phyloP scores from a whole-genome alignment of 2,113 vertebrate species.

The Gasterosteus nipponicus region DNA sequence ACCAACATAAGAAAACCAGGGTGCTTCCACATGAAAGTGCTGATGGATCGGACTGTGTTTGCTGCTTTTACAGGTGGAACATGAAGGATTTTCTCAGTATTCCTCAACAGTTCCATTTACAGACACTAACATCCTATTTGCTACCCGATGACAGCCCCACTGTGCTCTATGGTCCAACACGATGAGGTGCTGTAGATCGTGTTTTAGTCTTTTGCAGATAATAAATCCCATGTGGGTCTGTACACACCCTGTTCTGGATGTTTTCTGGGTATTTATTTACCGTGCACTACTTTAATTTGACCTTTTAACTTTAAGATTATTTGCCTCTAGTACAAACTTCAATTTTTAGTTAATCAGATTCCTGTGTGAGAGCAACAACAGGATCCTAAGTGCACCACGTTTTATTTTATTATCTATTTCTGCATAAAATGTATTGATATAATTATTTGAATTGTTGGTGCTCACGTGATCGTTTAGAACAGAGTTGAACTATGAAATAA shows the following conservation, averaged over 20 bases:
- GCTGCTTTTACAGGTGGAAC: background rate
- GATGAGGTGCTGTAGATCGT: background rate
- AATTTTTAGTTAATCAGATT: background rate
- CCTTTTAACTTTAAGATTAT: background rate
- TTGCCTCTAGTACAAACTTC: background rate
- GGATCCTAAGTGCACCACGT: background rate
- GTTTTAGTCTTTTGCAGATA: constrained; percentile 13
- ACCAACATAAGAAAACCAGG: constrained; percentile 12
- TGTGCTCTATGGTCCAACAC: background rate
- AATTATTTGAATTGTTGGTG: background rate
- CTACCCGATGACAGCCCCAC: background rate
- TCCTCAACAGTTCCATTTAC: constrained; percentile 1
- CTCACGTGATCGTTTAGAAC: background rate
- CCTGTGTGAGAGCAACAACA: no score
- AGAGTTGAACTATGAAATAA: background rate
- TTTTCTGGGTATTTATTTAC: background rate
- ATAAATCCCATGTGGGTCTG: constrained; percentile 32
- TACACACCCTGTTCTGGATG: background rate
- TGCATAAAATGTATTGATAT: background rate
- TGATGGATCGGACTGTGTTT: constrained; percentile 11
- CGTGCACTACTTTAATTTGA: background rate
- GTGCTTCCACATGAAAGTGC: background rate
- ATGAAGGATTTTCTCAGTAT: constrained; percentile 26
- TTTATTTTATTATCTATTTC: background rate
- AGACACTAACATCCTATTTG: background rate